Evolutionary conservation across 2,113 vertebrate species (phyloP).

Genomic region (Paramormyrops kingsleyae): DNA sequence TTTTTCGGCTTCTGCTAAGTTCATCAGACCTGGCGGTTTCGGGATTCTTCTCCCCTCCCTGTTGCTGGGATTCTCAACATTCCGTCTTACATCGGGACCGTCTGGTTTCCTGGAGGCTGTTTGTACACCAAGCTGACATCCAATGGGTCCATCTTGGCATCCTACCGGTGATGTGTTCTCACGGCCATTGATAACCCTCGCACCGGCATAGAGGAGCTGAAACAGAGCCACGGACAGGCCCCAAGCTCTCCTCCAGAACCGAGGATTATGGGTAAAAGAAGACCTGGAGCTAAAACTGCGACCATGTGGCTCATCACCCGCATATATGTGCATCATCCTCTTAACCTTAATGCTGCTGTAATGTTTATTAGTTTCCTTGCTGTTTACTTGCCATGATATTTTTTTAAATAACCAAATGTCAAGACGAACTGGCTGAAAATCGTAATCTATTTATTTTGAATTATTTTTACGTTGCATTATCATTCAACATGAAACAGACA

Average conservation of each 20-base stretch:
- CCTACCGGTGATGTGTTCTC: not conserved
- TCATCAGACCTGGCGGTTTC: conserved; percentile 13
- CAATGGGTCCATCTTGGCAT: not conserved
- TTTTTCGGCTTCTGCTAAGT: conserved; percentile 20
- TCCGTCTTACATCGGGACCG: not conserved
- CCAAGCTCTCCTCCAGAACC: not conserved
- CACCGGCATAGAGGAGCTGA: not conserved
- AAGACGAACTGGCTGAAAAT: not conserved
- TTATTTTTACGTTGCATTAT: not conserved
- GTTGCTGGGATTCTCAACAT: not conserved
- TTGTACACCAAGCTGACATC: not conserved
- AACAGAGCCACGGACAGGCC: not conserved
- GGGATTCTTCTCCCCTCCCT: not conserved
- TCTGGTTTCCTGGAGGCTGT: conserved; percentile 14
- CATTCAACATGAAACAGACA: not conserved
- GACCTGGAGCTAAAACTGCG: not conserved
- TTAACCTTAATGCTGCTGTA: not conserved
- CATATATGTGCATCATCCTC: not conserved
- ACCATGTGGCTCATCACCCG: not conserved
- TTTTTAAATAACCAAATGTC: not conserved
- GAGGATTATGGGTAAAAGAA: not conserved
- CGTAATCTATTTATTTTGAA: not conserved
- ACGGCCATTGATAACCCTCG: not conserved
- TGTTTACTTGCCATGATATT: not conserved
- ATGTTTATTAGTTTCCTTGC: not conserved